These are phyloP conservation scores for Pectinophora gossypiella DNA, from an alignment of 1,140 invertebrate species.

Conservation along the genomic window DNA sequence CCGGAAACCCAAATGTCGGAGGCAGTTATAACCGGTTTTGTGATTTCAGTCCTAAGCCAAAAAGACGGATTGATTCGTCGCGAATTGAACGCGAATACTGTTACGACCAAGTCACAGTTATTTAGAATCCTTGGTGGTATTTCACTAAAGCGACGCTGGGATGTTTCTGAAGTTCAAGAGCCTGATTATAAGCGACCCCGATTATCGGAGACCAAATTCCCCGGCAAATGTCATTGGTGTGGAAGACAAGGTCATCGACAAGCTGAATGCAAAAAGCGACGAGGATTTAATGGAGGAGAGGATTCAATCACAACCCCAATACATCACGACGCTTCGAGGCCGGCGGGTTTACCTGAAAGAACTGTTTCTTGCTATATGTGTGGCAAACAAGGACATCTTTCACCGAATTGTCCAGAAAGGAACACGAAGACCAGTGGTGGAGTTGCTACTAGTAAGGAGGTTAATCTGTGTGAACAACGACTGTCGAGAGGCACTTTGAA, in stretches of 20 bases:
- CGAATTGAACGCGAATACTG: constrained; percentile 17
- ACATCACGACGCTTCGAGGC: constrained; percentile 11
- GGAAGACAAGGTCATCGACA: constrained; percentile 14
- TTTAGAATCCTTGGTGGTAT: constrained; percentile 26
- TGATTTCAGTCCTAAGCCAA: constrained; percentile 21
- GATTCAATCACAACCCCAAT: not conserved
- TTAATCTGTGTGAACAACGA: constrained; percentile 17
- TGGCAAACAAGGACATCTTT: constrained; percentile 18
- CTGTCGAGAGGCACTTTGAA: constrained; percentile 15
- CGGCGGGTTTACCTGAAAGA: constrained; percentile 11
- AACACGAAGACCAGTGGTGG: constrained; percentile 5
- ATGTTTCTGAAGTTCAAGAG: constrained; percentile 13
- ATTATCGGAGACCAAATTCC: constrained; percentile 12
- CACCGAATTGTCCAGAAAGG: constrained; percentile 13
- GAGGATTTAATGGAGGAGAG: too few relatives aligned
- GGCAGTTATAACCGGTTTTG: constrained; percentile 28
- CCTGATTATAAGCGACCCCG: constrained; percentile 15
- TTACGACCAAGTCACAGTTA: constrained; percentile 16
- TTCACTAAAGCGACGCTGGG: constrained; percentile 21
- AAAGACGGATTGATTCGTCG: constrained; percentile 22
- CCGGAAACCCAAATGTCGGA: constrained; percentile 20
- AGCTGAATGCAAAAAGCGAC: constrained; percentile 17
- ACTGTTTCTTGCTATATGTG: constrained; percentile 11
- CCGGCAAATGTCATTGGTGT: constrained; percentile 18
- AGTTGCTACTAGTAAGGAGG: constrained; percentile 15